Percentiles rank a stretch among this genome's conserved stretches.
phyloP scores from a whole-genome alignment of 2,797 vertebrate species.

The Xenentodon cancila region DNA sequence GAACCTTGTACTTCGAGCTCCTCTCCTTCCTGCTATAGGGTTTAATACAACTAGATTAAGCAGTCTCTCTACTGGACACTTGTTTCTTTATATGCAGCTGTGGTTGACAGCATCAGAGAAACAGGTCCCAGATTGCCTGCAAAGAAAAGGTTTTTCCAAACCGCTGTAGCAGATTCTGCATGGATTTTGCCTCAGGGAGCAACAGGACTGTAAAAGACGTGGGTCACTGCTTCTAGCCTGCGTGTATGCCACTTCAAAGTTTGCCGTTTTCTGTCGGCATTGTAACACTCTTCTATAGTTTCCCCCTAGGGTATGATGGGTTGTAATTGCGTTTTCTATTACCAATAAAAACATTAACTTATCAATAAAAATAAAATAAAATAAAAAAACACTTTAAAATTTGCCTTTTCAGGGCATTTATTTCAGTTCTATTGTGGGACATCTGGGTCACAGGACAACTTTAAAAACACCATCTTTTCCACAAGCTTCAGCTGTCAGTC shows the following conservation, averaged over 20 bases:
- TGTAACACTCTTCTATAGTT: neutral
- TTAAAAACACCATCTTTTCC: slow-evolving; percentile 1
- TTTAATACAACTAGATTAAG: neutral
- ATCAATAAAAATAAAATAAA: neutral
- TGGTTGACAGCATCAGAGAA: slow-evolving; percentile 17
- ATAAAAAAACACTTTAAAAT: slow-evolving; percentile 29
- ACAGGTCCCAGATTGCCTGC: slow-evolving; percentile 3
- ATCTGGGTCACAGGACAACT: neutral
- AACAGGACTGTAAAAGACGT: slow-evolving; percentile 27
- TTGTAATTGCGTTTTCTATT: slow-evolving; percentile 25
- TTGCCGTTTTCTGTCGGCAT: neutral
- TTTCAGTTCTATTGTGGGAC: slow-evolving; percentile 19
- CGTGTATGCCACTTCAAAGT: slow-evolving; percentile 20
- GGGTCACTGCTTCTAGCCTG: slow-evolving; percentile 28
- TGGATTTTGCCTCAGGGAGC: slow-evolving; percentile 7
- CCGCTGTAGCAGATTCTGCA: slow-evolving; percentile 34
- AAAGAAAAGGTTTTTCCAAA: slow-evolving; percentile 9
- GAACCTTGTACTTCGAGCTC: slow-evolving; percentile 2
- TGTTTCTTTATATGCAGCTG: slow-evolving; percentile 1
- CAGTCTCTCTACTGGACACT: neutral
- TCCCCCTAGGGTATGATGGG: slow-evolving; percentile 3
- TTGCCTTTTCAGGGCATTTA: slow-evolving; percentile 27
- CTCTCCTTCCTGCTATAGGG: neutral
- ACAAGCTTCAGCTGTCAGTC: no score
- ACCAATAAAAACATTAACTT: slow-evolving; percentile 4